Evolutionary conservation across 2,113 vertebrate species (phyloP).

Genomic region (Cyanistes caeruleus): DNA sequence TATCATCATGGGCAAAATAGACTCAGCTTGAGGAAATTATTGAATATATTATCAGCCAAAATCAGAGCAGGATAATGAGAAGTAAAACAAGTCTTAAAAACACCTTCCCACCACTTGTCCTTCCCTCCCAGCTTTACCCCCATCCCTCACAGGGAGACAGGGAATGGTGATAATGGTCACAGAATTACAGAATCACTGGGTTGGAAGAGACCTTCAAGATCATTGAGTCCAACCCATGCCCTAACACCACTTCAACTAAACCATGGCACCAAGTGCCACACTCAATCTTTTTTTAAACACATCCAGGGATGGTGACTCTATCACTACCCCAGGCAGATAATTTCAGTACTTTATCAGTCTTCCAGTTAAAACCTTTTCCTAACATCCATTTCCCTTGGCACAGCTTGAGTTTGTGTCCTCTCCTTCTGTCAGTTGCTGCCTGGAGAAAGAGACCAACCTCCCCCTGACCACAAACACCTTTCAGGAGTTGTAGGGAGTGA

Average conservation of each 20-base stretch:
- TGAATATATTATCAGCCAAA: background rate
- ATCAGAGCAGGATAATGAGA: background rate
- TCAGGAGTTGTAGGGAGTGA: background rate
- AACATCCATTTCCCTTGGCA: background rate
- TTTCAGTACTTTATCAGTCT: too few relatives aligned
- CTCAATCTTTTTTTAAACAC: background rate
- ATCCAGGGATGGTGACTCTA: too few relatives aligned
- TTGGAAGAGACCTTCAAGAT: background rate
- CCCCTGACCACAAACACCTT: background rate
- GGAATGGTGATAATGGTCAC: background rate
- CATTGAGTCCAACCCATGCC: background rate
- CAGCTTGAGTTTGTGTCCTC: background rate
- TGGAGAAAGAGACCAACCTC: background rate
- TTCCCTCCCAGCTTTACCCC: background rate
- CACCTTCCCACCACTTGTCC: background rate
- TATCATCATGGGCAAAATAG: background rate
- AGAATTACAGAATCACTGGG: background rate
- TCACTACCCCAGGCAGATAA: rapidly evolving
- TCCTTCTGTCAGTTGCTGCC: background rate
- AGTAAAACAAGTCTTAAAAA: background rate
- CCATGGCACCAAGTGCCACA: background rate
- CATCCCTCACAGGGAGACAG: background rate
- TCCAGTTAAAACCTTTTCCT: background rate
- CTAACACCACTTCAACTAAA: background rate
- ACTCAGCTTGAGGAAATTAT: background rate